Percentiles rank a stretch among this genome's conserved stretches.
phyloP scores from a whole-genome alignment of 1,140 invertebrate genomes.

The Tetramorium simillimum region DNA sequence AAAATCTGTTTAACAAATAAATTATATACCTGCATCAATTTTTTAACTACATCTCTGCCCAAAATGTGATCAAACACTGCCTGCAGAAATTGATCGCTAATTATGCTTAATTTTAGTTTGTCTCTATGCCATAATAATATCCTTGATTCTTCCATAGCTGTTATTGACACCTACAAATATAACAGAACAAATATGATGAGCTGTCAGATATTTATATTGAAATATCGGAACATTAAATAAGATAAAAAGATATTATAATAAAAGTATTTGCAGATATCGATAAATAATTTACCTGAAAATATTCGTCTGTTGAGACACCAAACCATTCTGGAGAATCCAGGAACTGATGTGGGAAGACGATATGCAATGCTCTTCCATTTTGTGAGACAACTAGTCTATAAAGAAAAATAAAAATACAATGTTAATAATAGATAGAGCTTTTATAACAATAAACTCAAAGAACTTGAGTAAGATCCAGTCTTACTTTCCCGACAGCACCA shows the following conservation, averaged over 20 bases:
- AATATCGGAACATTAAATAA: neutral
- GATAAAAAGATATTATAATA: neutral
- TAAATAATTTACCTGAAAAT: conserved; percentile 90
- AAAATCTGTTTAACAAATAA: neutral
- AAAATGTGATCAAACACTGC: conserved; percentile 95
- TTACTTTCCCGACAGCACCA: conserved; percentile 95
- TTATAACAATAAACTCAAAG: neutral
- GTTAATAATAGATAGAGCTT: neutral
- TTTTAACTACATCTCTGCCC: conserved; percentile 95
- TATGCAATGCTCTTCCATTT: conserved; percentile 93
- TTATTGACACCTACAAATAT: conserved; percentile 90
- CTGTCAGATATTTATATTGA: conserved; percentile 30
- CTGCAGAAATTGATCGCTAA: conserved; percentile 93
- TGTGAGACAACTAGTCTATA: conserved; percentile 94
- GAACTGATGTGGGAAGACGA: conserved; percentile 96
- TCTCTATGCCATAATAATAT: conserved; percentile 95
- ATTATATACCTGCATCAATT: conserved; percentile 92
- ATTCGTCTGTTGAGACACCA: conserved; percentile 94
- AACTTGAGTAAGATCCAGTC: conserved; percentile 76
- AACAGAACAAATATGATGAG: conserved; percentile 37
- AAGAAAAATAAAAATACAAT: conserved; percentile 59
- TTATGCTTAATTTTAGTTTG: conserved; percentile 94
- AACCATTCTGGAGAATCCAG: conserved; percentile 97
- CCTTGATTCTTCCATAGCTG: conserved; percentile 94
- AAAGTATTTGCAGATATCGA: neutral